Evolutionary conservation across 1,140 invertebrate species (phyloP), one percentile per base, ranked within the genome.

Genomic region (Chironomus striatipennis): DNA sequence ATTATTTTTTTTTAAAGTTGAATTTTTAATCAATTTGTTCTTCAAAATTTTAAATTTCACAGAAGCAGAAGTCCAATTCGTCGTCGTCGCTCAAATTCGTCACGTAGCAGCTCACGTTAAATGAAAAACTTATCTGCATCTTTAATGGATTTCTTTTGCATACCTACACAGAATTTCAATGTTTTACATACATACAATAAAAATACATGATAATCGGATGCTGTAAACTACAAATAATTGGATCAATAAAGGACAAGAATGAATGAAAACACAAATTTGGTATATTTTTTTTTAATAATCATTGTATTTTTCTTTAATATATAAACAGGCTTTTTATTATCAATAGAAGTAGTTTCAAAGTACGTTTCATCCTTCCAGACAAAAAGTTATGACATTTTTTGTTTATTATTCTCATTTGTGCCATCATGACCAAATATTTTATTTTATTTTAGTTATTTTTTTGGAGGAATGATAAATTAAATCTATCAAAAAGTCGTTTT

Each of bases 31-130:
- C 24, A 34, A 34, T 34, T 34, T 34, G 24, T 34, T 34, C 24
- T 34, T 2, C 24, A 34, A 34, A 1, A 34, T 2, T 5, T 2
- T 34, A 34, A 1, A 34, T 34, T 34, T 34, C 5, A 34, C 24
- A 57, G 47, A 57, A 57, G 47, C 18, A 17, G 65, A 70, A 70
- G 65, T 20, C 65, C 65, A 18, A 21, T 70, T 10, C 76, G 81
- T 0, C 77, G 81, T 43, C 42, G 74, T 21, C 80, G 81, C 67
- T 81, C 80, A 75, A 81, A 81, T 70, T 82, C 80, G 74, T 82
- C 81, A 4, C 9, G n/a, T 17, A 80, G 80, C 67, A 82, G 81
- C 70, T 82, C 81, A 67, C 81, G 81, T 75, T 82, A 77, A 77
- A 75, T 79, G 82, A 81, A 73, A 81, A 77, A 78, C 81, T 80